Percentiles rank a stretch among this genome's conserved stretches.
phyloP scores from a whole-genome alignment of 2,113 vertebrate genomes.

The Conger conger region DNA sequence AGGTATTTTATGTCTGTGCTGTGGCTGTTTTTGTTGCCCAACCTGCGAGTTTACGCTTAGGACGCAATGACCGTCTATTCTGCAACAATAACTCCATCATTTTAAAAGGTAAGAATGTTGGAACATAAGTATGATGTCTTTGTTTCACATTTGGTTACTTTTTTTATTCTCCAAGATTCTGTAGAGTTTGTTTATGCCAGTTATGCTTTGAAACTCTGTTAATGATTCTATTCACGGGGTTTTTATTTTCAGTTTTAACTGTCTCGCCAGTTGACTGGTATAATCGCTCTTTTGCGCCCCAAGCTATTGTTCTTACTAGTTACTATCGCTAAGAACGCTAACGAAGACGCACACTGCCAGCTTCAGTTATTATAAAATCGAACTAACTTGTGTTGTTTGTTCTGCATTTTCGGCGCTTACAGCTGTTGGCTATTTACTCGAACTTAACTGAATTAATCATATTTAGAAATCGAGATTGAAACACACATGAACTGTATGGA shows the following conservation, averaged over 20 bases:
- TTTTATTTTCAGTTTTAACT: not conserved
- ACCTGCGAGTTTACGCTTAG: not conserved
- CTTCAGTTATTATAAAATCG: not conserved
- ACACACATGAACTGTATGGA: too few relatives aligned
- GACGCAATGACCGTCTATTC: not conserved
- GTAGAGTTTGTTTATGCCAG: not conserved
- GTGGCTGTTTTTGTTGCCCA: not conserved
- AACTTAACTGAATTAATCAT: too few relatives aligned
- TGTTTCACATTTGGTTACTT: not conserved
- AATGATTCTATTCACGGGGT: not conserved
- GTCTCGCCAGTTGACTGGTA: not conserved
- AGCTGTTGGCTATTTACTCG: too few relatives aligned
- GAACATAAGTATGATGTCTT: not conserved
- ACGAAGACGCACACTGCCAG: not conserved
- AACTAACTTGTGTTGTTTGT: not conserved
- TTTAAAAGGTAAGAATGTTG: conserved; percentile 9
- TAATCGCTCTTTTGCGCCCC: not conserved
- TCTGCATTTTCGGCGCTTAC: not conserved
- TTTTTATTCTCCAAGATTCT: not conserved
- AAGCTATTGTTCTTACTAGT: not conserved
- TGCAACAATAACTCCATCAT: not conserved
- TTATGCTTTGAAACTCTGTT: not conserved
- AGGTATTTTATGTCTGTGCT: not conserved
- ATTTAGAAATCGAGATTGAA: too few relatives aligned
- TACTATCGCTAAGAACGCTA: not conserved